These are phyloP conservation scores for Plagodis dolabraria DNA, from an alignment of 2,888 invertebrate genomes.

Conservation along the genomic window DNA sequence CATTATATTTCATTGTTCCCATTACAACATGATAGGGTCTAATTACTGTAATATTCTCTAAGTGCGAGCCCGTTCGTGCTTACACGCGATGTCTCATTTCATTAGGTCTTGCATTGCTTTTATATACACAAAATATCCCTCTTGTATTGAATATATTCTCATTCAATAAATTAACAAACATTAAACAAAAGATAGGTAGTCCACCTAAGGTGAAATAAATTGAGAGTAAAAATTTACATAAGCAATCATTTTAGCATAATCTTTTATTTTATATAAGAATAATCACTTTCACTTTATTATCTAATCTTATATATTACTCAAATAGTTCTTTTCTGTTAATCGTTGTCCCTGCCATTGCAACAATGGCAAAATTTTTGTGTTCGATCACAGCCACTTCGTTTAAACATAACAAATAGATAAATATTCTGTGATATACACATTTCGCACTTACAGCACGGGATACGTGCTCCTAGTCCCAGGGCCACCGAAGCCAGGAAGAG, in stretches of 20 bases:
- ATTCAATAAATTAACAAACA: not conserved
- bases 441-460: slow-evolving; percentile 29
- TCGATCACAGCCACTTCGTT: slow-evolving; percentile 79
- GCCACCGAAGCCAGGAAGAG: slow-evolving; percentile 37
- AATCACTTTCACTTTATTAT: slow-evolving; percentile 35
- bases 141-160: not conserved
- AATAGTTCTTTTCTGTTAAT: slow-evolving; percentile 58
- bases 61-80: slow-evolving; percentile 51
- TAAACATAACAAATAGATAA: slow-evolving; percentile 57
- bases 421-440: slow-evolving; percentile 57
- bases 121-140: not conserved
- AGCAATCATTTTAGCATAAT: too few relatives aligned
- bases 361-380: slow-evolving; percentile 63
- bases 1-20: slow-evolving; percentile 72
- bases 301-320: slow-evolving; percentile 23
- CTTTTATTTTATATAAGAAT: slow-evolving; percentile 8
- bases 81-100: slow-evolving; percentile 57
- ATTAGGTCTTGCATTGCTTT: slow-evolving; percentile 19
- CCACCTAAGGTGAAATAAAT: not conserved
- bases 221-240: not conserved
- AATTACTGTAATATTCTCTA: slow-evolving; percentile 68
- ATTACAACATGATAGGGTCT: slow-evolving; percentile 76
- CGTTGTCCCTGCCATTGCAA: slow-evolving; percentile 56
- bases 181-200: not conserved
- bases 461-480: not conserved